Evolutionary conservation across 1,140 invertebrate genomes (phyloP), one percentile per base, ranked within the genome.

Genomic region (Cyclina sinensis): DNA sequence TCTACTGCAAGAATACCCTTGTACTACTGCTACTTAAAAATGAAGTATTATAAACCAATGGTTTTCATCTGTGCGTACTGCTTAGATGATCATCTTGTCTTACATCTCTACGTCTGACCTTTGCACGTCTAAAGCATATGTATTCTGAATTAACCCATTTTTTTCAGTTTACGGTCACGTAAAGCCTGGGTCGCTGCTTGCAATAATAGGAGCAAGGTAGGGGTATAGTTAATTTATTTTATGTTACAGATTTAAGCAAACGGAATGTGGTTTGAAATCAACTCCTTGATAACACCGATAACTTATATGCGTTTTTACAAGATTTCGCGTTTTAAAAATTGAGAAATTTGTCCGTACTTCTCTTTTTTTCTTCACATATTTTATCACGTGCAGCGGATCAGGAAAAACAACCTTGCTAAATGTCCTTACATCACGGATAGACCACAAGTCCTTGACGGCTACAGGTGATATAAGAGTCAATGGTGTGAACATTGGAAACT

Each of bases 181-280:
- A 0, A 97, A 97, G 94, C 98, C 98, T 11, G 98, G 98, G 1
- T 98, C 99, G 94, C 95, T 99, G 32, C 94, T 99, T 73, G 98
- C 98, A 4, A 97, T 99, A 32, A 98, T 99, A 97, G 99, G 99
- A 7, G 97, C 98, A 35, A 95, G 94, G 94, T 95, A n/a, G n/a
- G 90, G 82, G 43, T 24, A 21, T 5, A 54, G 4, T 54, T 14
- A 30, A 9, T 65, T 35, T 35, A 65, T 5, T 65, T 30, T 16
- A 5, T 16, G n/a, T n/a, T 59, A 7, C n/a, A 5, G n/a, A 59
- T n/a, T n/a, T n/a, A n/a, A n/a, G n/a, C n/a, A n/a, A n/a, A n/a
- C n/a, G n/a, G n/a, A 51, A 51, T 51, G 9, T 51, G 18, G 48
- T 11, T 51, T 51, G 48, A 11, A 51, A 9, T 11, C 9, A 51